Conservation (phyloP, 2,797 vertebrate species). For the Chrysolophus pictus region DNA sequence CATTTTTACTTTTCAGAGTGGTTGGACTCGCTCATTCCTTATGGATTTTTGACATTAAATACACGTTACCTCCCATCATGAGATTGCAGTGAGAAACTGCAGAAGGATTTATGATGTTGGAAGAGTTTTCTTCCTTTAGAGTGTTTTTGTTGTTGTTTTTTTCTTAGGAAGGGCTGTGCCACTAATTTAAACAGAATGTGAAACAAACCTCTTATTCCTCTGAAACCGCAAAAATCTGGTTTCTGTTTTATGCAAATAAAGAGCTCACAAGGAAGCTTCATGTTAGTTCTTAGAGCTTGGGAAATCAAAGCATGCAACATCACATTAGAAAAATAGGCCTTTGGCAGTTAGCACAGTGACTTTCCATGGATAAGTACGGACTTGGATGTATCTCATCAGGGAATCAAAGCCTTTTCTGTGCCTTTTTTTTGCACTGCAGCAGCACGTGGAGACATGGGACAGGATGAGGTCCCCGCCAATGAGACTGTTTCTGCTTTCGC, state of each 20-base stretch:
- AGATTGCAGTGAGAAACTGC: background rate
- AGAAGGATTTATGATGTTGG: background rate
- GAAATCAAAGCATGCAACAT: background rate
- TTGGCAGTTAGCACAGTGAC: background rate
- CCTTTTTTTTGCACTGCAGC: background rate
- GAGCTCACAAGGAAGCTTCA: background rate
- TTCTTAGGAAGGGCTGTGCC: background rate
- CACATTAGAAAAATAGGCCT: background rate
- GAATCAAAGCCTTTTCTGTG: background rate
- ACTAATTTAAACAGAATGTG: background rate
- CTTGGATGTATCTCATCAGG: background rate
- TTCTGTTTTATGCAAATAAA: background rate
- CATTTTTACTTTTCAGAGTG: background rate
- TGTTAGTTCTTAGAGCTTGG: background rate
- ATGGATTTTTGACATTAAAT: background rate
- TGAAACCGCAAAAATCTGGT: background rate
- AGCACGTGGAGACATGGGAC: background rate
- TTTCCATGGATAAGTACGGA: rapidly evolving
- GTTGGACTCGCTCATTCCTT: background rate
- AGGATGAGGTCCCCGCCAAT: background rate
- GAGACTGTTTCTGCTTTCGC: background rate
- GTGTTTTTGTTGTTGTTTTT: background rate
- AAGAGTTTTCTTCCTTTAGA: background rate
- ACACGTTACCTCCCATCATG: background rate
- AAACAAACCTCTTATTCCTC: background rate